Evolutionary conservation across 2,113 vertebrate species (phyloP), one percentile per base, ranked within the genome.

Genomic region (Leucopsar rothschildi): DNA sequence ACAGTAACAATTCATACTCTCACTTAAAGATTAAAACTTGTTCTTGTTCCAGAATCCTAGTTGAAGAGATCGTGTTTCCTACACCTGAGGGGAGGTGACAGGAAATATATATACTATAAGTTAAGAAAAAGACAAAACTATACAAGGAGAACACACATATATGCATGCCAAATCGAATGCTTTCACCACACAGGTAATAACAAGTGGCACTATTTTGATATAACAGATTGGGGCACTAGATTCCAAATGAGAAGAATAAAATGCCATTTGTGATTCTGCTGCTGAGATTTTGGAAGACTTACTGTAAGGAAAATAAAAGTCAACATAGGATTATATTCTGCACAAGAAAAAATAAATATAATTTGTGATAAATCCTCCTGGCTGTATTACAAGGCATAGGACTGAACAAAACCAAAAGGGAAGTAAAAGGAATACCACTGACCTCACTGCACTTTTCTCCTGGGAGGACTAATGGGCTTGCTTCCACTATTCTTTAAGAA

Each of bases 401-500:
- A 92, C 60, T 19, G 59, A 90, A 80, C 25, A 93, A 85, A 95
- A 82, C 31, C 7, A 4, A 66, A 94, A 86, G 47, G 83, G 80
- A 95, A 93, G 42, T 57, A 73, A 66, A 90, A 86, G 59, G 53
- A 82, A 83, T 85, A 77, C 4, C 15, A 88, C 31, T 92, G 90
- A 90, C 88, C 63, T 92, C 88, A 93, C 75, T 50, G 37, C 17
- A 15, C 55, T 81, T 90, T 63, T 50, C 96, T 92, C 88, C 82
- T 90, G 93, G 90, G 90, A 95, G 55, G 20, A 59, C 82, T 35
- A 73, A 56, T 77, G 71, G 88, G 82, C 90, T 88, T 90, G 76
- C 68, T 94, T 97, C 86, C 95, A 96, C 92, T 94, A 86, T 92
- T 93, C 88, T 96, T 94, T 60, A 85, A 78, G 50, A 91, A 79